phyloP scores from a whole-genome alignment of 2,113 vertebrate genomes.

The Galeopterus variegatus region DNA sequence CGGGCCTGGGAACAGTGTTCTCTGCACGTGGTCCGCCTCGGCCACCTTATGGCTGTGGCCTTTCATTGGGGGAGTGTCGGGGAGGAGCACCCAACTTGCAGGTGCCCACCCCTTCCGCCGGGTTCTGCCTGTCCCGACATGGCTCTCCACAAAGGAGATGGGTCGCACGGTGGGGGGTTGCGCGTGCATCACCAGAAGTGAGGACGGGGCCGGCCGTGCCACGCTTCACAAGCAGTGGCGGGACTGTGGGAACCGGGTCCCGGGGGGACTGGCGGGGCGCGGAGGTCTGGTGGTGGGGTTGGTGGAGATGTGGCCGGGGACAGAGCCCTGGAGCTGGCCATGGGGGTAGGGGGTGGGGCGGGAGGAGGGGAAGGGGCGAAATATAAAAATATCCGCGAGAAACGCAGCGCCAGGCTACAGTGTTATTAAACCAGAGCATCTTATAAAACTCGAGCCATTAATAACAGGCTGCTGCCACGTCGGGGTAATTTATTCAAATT shows the following conservation, averaged over 20 bases:
- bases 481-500: conserved; percentile 92
- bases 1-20: neutral
- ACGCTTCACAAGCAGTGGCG: conserved; percentile 80
- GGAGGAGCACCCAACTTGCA: too few relatives aligned
- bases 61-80: neutral
- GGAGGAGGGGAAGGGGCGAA: conserved; percentile 76
- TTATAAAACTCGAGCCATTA: conserved; percentile 90
- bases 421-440: conserved; percentile 90
- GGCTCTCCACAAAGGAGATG: conserved; percentile 60
- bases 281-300: too few relatives aligned
- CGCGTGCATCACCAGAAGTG: conserved; percentile 77
- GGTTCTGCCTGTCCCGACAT: too few relatives aligned
- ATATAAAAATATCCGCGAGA: conserved; percentile 84
- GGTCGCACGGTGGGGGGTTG: rapidly evolving
- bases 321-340: neutral
- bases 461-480: conserved; percentile 89
- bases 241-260: neutral
- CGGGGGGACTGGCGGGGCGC: rapidly evolving
- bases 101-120: neutral
- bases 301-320: neutral
- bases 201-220: conserved; percentile 33
- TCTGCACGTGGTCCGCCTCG: neutral
- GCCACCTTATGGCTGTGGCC: neutral
- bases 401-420: conserved; percentile 80
- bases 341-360: neutral